A percentile compares a stretch with the other conserved stretches of the same genome.
These are phyloP conservation scores for Microdon myrmicae DNA, from an alignment of 2,888 invertebrate genomes.

Conservation along the genomic window DNA sequence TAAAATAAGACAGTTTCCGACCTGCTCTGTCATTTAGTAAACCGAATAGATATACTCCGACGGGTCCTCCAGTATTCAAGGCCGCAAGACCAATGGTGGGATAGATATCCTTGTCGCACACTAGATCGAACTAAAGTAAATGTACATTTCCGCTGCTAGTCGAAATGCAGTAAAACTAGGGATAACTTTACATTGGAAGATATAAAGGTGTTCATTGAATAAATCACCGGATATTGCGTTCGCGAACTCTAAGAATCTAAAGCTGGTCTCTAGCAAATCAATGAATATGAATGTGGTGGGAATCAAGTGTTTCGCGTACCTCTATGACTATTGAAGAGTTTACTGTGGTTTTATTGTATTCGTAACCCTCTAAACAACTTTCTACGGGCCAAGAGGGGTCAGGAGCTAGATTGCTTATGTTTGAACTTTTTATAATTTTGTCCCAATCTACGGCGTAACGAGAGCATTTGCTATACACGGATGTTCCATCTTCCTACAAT, in stretches of 20 bases:
- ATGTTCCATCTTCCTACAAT: slow-evolving; percentile 61
- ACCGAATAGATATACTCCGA: slow-evolving; percentile 90
- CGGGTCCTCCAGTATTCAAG: slow-evolving; percentile 87
- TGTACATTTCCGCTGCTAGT: slow-evolving; percentile 40
- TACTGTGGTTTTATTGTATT: slow-evolving; percentile 77
- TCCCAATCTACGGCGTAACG: slow-evolving; percentile 81
- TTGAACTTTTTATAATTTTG: slow-evolving; percentile 65
- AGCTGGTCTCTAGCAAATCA: too few species aligned
- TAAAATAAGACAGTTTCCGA: slow-evolving; percentile 84
- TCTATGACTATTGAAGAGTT: slow-evolving; percentile 86
- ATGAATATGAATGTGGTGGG: too few species aligned
- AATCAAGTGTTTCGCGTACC: slow-evolving; percentile 71
- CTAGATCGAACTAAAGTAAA: slow-evolving; percentile 83
- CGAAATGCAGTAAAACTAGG: slow-evolving; percentile 21
- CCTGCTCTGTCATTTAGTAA: slow-evolving; percentile 88
- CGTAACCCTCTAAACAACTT: slow-evolving; percentile 81
- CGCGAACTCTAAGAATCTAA: too few species aligned
- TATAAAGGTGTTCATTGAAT: not conserved
- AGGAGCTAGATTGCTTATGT: slow-evolving; percentile 63
- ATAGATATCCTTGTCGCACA: slow-evolving; percentile 87
- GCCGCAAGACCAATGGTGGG: slow-evolving; percentile 88
- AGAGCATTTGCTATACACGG: slow-evolving; percentile 75
- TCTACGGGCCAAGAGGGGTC: slow-evolving; percentile 74
- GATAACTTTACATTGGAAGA: slow-evolving; percentile 12
- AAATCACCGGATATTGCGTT: too few species aligned